These are phyloP conservation scores for Oryzias celebensis DNA, from an alignment of 2,113 vertebrate species.

Conservation along the genomic window DNA sequence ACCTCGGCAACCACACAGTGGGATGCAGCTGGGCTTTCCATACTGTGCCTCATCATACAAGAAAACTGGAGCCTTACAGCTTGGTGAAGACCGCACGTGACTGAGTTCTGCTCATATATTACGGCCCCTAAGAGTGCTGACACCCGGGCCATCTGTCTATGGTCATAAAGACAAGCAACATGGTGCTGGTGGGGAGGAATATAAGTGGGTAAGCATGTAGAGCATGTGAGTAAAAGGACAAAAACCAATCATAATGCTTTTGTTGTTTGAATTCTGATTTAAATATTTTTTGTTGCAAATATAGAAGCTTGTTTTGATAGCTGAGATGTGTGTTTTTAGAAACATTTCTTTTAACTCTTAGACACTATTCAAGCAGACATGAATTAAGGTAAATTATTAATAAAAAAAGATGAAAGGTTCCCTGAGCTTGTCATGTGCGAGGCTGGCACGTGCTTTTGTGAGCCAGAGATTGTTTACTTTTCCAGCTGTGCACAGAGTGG, in stretches of 20 bases:
- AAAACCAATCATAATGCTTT: neutral
- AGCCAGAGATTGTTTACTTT: constrained; percentile 6
- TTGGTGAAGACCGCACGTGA: constrained; percentile 2
- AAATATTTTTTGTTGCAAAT: constrained; percentile 11
- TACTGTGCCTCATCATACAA: neutral
- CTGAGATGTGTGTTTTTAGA: constrained; percentile 37
- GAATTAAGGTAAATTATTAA: constrained; percentile 51
- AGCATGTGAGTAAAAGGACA: neutral
- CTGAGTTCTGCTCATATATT: constrained; percentile 5
- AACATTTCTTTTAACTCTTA: constrained; percentile 20
- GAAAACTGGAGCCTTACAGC: constrained; percentile 3
- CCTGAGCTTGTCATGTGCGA: constrained; percentile 3
- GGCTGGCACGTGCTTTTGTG: constrained; percentile 15
- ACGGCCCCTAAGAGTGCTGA: neutral
- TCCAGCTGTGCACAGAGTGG: neutral
- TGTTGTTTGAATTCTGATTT: neutral
- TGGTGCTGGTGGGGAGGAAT: neutral
- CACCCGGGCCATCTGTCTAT: constrained; percentile 24
- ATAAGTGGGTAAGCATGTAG: neutral
- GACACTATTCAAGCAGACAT: constrained; percentile 29
- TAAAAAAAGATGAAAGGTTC: constrained; percentile 6
- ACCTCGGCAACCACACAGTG: neutral
- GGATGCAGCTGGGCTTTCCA: constrained; percentile 5
- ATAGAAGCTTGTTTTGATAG: too few relatives aligned
- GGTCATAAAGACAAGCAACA: constrained; percentile 11